Evolutionary conservation across 2,888 invertebrate genomes (phyloP).

Genomic region (Drosophila nigritarsus): DNA sequence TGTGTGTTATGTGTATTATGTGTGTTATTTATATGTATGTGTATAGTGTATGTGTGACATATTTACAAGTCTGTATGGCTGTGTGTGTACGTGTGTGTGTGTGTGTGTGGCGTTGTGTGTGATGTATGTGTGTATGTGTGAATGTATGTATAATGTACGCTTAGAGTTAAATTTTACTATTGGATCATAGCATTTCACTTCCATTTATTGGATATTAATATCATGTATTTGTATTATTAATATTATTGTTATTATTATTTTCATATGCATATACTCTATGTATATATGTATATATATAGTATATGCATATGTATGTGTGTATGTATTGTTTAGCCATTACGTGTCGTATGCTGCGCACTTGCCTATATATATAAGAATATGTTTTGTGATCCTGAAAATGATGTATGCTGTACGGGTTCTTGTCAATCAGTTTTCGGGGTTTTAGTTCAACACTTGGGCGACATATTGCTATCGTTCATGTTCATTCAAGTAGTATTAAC

Average conservation of each 20-base stretch:
- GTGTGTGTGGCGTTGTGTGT: constrained; percentile 16
- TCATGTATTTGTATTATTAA: constrained; percentile 27
- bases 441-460: constrained; percentile 27
- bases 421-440: constrained; percentile 36
- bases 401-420: constrained; percentile 44
- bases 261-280: constrained; percentile 36
- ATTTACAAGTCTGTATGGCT: constrained; percentile 61
- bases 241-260: constrained; percentile 23
- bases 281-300: not conserved
- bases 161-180: constrained; percentile 60
- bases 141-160: constrained; percentile 35
- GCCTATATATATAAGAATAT: constrained; percentile 47
- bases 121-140: constrained; percentile 17
- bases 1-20: constrained; percentile 23
- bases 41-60: constrained; percentile 31
- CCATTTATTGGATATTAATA: constrained; percentile 46
- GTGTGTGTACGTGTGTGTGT: constrained; percentile 17
- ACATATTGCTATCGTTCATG: constrained; percentile 17
- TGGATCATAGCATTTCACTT: constrained; percentile 41
- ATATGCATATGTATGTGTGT: not conserved
- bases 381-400: constrained; percentile 61
- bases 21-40: constrained; percentile 13
- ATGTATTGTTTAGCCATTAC: constrained; percentile 20
- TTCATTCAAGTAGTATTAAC: constrained; percentile 16
- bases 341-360: constrained; percentile 37